A percentile compares a stretch with the other conserved stretches of the same genome.
Evolutionary conservation across 2,888 invertebrate genomes (phyloP).

Genomic region (Diploptera punctata): DNA sequence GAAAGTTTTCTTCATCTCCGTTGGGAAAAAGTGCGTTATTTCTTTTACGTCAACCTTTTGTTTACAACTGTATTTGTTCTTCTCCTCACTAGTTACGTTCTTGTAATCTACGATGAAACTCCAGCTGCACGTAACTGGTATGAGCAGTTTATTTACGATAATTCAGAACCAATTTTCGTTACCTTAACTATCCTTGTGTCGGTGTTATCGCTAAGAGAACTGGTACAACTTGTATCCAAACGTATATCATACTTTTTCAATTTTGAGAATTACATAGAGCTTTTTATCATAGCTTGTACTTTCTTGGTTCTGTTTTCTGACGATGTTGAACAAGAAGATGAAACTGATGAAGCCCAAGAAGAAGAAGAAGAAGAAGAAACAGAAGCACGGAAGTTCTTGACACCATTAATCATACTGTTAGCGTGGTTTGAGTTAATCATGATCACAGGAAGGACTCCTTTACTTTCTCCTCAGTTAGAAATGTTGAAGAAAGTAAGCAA

Average conservation of each 20-base stretch:
- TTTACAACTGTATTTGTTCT: not conserved
- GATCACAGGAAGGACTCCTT: not conserved
- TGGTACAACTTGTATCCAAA: not conserved
- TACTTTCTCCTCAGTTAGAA: conserved; percentile 2
- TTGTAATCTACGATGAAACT: not conserved
- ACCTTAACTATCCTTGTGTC: not conserved
- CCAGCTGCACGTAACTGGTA: no score
- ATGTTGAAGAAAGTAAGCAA: conserved; percentile 10
- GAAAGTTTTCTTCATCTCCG: not conserved
- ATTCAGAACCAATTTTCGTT: no score
- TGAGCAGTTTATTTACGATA: no score
- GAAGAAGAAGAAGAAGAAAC: no score
- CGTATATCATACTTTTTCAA: not conserved
- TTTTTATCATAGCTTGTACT: not conserved
- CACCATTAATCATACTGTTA: not conserved
- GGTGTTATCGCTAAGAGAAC: not conserved
- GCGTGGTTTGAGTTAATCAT: conserved; percentile 7
- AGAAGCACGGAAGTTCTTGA: no score
- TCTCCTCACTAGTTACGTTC: not conserved
- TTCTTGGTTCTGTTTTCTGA: not conserved
- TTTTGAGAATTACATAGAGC: not conserved
- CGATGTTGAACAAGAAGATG: not conserved
- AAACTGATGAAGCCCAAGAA: not conserved
- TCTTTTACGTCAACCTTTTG: not conserved
- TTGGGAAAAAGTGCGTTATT: not conserved